These are phyloP conservation scores for Enoplosus armatus DNA, from an alignment of 2,797 vertebrate species.

Conservation along the genomic window DNA sequence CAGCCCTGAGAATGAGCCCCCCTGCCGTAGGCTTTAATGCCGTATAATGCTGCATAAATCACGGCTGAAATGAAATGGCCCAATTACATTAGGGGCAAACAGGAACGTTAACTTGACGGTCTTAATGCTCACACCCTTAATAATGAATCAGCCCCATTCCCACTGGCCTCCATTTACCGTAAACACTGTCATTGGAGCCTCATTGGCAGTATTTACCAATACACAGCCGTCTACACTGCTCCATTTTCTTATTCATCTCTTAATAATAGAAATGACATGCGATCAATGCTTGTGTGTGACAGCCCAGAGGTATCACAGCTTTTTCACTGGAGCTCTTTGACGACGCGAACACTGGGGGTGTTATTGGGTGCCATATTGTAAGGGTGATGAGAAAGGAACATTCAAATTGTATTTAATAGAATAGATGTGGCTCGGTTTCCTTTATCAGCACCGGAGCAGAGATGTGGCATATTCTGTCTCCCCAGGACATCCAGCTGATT, in stretches of 20 bases:
- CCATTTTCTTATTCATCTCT: conserved; percentile 36
- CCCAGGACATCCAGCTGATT: conserved; percentile 57
- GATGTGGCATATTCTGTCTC: conserved; percentile 43
- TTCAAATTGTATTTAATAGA: conserved; percentile 49
- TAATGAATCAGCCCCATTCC: conserved; percentile 70
- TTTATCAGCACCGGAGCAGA: conserved; percentile 40
- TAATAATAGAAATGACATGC: conserved; percentile 47
- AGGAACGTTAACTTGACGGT: conserved; percentile 70
- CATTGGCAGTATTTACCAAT: conserved; percentile 47
- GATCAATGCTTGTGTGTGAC: conserved; percentile 29
- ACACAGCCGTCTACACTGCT: conserved; percentile 36
- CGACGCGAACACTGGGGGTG: not conserved
- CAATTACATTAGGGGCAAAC: conserved; percentile 75
- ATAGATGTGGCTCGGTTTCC: conserved; percentile 38
- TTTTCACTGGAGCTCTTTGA: conserved; percentile 12
- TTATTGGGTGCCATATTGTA: conserved; percentile 44
- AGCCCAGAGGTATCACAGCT: conserved; percentile 29
- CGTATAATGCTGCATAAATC: conserved; percentile 71
- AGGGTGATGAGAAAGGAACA: conserved; percentile 50
- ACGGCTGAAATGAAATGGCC: conserved; percentile 65
- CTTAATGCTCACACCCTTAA: conserved; percentile 75
- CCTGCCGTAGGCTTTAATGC: conserved; percentile 42
- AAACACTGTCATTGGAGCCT: conserved; percentile 51
- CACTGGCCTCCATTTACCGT: conserved; percentile 52
- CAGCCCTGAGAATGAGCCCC: conserved; percentile 45